Evolutionary conservation across 2,888 invertebrate genomes (phyloP).

Genomic region (Agonopterix heracliana): DNA sequence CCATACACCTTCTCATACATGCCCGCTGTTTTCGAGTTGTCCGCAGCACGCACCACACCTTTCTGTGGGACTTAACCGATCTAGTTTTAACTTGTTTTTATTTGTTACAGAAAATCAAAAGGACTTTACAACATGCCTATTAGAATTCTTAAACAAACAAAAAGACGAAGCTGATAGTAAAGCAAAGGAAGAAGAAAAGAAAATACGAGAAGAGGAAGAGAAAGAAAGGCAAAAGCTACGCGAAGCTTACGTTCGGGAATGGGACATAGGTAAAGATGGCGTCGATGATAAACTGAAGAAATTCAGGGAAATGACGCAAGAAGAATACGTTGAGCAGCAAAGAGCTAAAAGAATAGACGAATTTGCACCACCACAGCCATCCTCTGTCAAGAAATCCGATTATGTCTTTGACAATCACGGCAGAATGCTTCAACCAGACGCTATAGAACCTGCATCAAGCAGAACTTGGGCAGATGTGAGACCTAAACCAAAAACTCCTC

Average conservation of each 20-base stretch:
- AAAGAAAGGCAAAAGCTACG: conserved; percentile 67
- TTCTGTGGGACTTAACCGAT: too few relatives aligned
- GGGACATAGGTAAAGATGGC: conserved; percentile 84
- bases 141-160: conserved; percentile 65
- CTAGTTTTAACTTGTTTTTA: too few relatives aligned
- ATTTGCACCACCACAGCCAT: conserved; percentile 82
- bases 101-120: conserved; percentile 51
- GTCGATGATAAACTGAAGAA: conserved; percentile 57
- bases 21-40: too few relatives aligned
- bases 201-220: conserved; percentile 59
- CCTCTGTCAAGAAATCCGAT: conserved; percentile 26
- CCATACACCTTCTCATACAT: too few relatives aligned
- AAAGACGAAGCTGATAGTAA: conserved; percentile 64
- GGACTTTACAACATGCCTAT: conserved; percentile 53
- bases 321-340: conserved; percentile 86
- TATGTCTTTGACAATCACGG: conserved; percentile 50
- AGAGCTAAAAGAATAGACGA: conserved; percentile 82
- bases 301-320: conserved; percentile 80
- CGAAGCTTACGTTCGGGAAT: conserved; percentile 78
- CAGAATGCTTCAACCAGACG: conserved; percentile 25
- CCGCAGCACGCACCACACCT: too few relatives aligned
- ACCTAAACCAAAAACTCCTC: conserved; percentile 35
- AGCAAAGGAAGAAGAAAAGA: conserved; percentile 57
- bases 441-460: conserved; percentile 8
- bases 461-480: conserved; percentile 61